Evolutionary conservation across 1,140 invertebrate genomes (phyloP).

Genomic region (Aplysia californica): DNA sequence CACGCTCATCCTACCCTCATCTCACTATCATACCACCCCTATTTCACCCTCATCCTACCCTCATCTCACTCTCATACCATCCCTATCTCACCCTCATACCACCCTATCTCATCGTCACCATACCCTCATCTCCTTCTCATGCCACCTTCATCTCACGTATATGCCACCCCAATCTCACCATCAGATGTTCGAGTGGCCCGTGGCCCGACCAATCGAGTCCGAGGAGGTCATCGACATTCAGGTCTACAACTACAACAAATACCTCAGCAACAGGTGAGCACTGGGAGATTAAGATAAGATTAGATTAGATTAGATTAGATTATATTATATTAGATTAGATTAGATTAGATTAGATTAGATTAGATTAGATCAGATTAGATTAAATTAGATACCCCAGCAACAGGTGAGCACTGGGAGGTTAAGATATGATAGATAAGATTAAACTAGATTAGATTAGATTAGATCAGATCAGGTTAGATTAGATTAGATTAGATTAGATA

Average conservation of each 20-base stretch:
- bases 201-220: constrained; percentile 75
- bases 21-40: background rate
- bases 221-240: constrained; percentile 79
- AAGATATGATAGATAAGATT: background rate
- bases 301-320: no score
- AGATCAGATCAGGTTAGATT: no score
- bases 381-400: constrained; percentile 72
- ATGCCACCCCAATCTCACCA: no score
- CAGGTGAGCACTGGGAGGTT: constrained; percentile 30
- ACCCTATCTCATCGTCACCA: background rate
- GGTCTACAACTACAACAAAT: constrained; percentile 74
- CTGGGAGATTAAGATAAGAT: background rate
- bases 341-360: no score
- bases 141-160: no score
- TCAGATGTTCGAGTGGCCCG: constrained; percentile 82
- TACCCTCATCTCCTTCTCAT: no score
- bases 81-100: background rate
- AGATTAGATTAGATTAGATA: no score
- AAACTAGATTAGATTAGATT: no score
- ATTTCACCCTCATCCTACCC: background rate
- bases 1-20: background rate
- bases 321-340: no score
- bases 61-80: background rate
- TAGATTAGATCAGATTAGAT: no score
- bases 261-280: constrained; percentile 64